Evolutionary conservation across 2,113 vertebrate genomes (phyloP).

Genomic region (Mirza zaza): DNA sequence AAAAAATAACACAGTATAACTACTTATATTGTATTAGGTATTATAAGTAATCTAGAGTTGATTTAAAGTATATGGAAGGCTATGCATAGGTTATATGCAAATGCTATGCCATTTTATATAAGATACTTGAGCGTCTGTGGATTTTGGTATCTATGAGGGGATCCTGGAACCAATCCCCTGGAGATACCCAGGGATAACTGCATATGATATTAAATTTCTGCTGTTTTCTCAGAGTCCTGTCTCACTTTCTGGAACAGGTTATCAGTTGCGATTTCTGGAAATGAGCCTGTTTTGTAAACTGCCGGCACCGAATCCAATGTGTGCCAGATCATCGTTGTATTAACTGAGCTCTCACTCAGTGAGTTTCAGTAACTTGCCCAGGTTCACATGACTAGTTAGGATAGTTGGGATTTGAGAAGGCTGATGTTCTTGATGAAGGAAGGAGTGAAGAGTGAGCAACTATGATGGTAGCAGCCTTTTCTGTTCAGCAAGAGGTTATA

Average conservation of each 20-base stretch:
- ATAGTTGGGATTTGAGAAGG: not conserved
- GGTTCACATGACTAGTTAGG: not conserved
- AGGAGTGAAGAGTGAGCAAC: not conserved
- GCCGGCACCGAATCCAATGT: not conserved
- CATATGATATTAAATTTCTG: not conserved
- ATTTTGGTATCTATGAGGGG: not conserved
- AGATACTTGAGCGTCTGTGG: not conserved
- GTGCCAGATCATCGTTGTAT: not conserved
- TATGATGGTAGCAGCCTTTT: not conserved
- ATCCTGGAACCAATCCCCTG: not conserved
- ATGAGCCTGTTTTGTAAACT: not conserved
- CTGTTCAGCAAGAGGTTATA: not conserved
- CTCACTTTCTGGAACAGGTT: constrained; percentile 18
- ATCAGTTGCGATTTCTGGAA: not conserved
- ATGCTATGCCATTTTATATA: not conserved
- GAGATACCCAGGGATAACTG: not conserved
- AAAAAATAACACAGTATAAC: not conserved
- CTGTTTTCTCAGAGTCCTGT: not conserved
- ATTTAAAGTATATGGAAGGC: not conserved
- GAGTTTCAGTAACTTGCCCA: not conserved
- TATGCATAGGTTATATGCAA: not conserved
- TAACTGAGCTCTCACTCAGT: not conserved
- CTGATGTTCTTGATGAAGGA: not conserved
- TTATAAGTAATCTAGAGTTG: not conserved
- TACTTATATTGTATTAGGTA: not conserved